phyloP scores from a whole-genome alignment of 2,113 vertebrate species.

The Cottus gobio region DNA sequence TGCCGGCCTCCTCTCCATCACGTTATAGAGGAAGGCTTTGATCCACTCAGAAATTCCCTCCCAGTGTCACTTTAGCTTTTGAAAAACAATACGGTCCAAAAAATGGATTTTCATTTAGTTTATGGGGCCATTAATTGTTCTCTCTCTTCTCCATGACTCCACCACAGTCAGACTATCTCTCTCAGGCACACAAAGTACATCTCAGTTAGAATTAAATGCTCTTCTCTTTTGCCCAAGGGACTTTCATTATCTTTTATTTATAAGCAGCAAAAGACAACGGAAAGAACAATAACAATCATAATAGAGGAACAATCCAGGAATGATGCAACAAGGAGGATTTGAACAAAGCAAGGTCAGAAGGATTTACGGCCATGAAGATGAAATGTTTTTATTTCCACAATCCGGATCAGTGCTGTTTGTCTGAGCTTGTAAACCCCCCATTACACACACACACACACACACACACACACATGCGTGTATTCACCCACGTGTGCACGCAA shows the following conservation, averaged over 20 bases:
- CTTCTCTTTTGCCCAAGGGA: conserved; percentile 60
- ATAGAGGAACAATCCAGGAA: conserved; percentile 45
- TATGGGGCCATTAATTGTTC: conserved; percentile 12
- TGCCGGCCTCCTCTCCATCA: conserved; percentile 1
- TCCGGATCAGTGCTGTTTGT: conserved; percentile 56
- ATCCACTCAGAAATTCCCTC: conserved; percentile 12
- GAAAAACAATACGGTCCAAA: conserved; percentile 15
- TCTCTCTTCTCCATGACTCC: background rate
- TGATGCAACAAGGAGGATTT: conserved; percentile 19
- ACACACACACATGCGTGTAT: background rate
- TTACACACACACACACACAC: background rate
- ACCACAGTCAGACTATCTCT: background rate
- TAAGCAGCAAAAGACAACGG: conserved; percentile 38
- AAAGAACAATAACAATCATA: conserved; percentile 48
- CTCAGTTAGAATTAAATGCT: conserved; percentile 66
- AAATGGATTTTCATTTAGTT: conserved; percentile 32
- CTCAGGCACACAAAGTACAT: conserved; percentile 35
- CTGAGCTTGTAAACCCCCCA: conserved; percentile 20
- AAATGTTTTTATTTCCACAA: conserved; percentile 68
- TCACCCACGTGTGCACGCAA: conserved; percentile 1
- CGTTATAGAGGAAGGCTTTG: background rate
- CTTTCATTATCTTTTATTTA: conserved; percentile 79
- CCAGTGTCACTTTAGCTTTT: background rate
- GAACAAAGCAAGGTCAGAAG: conserved; percentile 68
- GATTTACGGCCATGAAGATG: conserved; percentile 65